These are phyloP conservation scores for Hedychridium roseum DNA, from an alignment of 2,888 invertebrate genomes.

Conservation along the genomic window DNA sequence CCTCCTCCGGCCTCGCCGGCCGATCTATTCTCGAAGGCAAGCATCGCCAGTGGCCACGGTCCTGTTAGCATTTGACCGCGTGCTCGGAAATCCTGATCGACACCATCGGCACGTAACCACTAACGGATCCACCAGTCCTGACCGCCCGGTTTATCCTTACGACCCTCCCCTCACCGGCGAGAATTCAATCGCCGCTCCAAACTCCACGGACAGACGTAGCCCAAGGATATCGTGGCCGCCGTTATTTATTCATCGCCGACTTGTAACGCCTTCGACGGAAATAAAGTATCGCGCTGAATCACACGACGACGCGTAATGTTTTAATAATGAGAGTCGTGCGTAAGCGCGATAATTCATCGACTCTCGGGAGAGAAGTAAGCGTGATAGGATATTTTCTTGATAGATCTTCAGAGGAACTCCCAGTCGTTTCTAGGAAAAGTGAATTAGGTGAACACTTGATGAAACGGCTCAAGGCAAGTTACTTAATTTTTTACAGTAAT, in stretches of 20 bases:
- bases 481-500: no score
- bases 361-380: background rate
- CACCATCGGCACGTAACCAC: constrained; percentile 45
- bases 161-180: background rate
- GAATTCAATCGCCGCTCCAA: background rate
- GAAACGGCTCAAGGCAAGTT: no score
- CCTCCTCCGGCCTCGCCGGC: constrained; percentile 19
- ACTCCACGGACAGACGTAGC: constrained; percentile 1
- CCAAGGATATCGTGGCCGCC: background rate
- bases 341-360: constrained; percentile 2
- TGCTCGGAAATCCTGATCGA: constrained; percentile 58
- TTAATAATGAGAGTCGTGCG: constrained; percentile 12
- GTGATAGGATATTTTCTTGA: no score
- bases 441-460: no score
- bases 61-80: constrained; percentile 56
- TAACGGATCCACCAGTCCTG: constrained; percentile 36
- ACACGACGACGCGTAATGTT: constrained; percentile 12
- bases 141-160: constrained; percentile 32
- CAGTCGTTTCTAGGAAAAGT: no score
- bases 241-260: constrained; percentile 27
- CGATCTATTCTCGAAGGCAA: constrained; percentile 37
- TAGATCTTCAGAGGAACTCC: no score
- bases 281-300: constrained; percentile 16
- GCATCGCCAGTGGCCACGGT: constrained; percentile 46
- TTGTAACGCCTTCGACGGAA: constrained; percentile 9